phyloP scores from a whole-genome alignment of 2,113 vertebrate genomes.

The Amblyopsis rosae region DNA sequence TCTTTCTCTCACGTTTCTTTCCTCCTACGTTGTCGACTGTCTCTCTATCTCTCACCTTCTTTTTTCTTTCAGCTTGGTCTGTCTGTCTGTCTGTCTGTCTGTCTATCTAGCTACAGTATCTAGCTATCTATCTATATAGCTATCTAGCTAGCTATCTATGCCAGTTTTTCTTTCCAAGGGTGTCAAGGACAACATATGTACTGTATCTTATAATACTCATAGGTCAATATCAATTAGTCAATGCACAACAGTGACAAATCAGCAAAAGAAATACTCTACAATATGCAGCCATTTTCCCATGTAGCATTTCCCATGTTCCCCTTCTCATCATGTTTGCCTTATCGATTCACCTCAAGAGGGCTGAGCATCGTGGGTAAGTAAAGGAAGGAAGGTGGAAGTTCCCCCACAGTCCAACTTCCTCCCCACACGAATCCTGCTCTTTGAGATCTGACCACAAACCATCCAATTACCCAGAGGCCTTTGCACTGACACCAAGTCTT shows the following conservation, averaged over 20 bases:
- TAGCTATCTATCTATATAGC: slow-evolving; percentile 16
- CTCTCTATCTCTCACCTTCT: slow-evolving; percentile 1
- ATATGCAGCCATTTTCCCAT: not conserved
- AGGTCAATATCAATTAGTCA: too few relatives aligned
- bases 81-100: slow-evolving; percentile 3
- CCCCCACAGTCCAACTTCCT: slow-evolving; percentile 73
- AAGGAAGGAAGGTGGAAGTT: slow-evolving; percentile 77
- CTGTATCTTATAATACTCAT: too few relatives aligned
- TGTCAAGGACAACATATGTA: not conserved
- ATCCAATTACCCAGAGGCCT: slow-evolving; percentile 68
- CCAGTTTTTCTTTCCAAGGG: slow-evolving; percentile 14
- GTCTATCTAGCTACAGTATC: slow-evolving; percentile 20
- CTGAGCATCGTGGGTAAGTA: slow-evolving; percentile 57
- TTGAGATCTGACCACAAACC: slow-evolving; percentile 73
- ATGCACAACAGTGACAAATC: not conserved
- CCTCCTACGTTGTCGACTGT: slow-evolving; percentile 5
- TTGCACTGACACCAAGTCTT: slow-evolving; percentile 61
- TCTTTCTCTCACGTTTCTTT: slow-evolving; percentile 54
- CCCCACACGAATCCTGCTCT: slow-evolving; percentile 68
- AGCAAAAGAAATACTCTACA: not conserved
- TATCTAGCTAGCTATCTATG: not conserved
- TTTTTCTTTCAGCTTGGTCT: slow-evolving; percentile 6
- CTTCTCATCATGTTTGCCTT: not conserved
- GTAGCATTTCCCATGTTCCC: not conserved
- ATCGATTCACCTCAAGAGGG: slow-evolving; percentile 36